These are phyloP conservation scores for Machaerirhynchus nigripectus DNA, from an alignment of 2,113 vertebrate species.

Conservation along the genomic window DNA sequence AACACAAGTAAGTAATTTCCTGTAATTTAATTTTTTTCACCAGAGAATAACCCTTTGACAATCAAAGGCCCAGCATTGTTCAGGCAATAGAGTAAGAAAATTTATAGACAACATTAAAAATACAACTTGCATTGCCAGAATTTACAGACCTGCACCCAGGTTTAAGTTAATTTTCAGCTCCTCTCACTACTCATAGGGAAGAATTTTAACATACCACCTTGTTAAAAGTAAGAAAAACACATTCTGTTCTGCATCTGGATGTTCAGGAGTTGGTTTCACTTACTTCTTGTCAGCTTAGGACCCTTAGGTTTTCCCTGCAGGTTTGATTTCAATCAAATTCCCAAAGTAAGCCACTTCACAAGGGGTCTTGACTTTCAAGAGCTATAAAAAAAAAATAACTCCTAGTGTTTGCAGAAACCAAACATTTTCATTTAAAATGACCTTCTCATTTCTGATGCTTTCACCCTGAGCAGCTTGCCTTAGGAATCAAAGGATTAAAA, in stretches of 20 bases:
- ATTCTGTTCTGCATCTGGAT: neutral
- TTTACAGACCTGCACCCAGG: neutral
- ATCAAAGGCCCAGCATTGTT: neutral
- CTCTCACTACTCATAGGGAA: neutral
- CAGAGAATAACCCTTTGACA: neutral
- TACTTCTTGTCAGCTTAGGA: neutral
- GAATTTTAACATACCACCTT: neutral
- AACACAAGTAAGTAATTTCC: neutral
- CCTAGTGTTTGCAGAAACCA: neutral
- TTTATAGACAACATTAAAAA: neutral
- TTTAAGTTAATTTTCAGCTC: neutral
- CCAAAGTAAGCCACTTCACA: neutral
- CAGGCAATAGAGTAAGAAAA: neutral
- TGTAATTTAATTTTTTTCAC: neutral
- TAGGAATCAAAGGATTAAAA: neutral
- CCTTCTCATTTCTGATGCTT: neutral
- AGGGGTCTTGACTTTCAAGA: neutral
- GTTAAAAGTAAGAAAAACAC: neutral
- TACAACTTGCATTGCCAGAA: neutral
- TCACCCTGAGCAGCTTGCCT: neutral
- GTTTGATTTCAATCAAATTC: neutral
- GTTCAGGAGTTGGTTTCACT: neutral
- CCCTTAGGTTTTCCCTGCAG: neutral
- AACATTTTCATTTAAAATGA: neutral
- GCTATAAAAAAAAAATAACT: neutral